Evolutionary conservation across 2,113 vertebrate genomes (phyloP), one percentile per base, ranked within the genome.

Genomic region (Hemiscyllium ocellatum): DNA sequence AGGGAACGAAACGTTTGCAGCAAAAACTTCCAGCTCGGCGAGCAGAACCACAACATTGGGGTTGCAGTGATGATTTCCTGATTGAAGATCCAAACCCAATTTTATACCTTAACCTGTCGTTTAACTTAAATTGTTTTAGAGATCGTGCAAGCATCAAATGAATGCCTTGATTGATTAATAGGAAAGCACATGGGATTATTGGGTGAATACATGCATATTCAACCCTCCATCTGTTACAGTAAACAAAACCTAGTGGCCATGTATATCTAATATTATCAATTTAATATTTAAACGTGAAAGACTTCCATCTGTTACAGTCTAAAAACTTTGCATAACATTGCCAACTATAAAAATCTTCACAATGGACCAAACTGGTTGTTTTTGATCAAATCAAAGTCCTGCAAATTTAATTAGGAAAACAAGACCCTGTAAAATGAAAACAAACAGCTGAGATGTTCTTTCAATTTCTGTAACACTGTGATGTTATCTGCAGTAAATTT

Each of bases 341-440:
- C 89, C 65, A 66, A n/a, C n/a, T 91, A 0, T 66, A 65, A 66
- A 37, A 91, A 91, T 91, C 89, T 91, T 91, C 33, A 91, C 89
- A 91, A 66, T 66, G 56, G 61, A 91, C n/a, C 61, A 17, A 66
- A 66, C 33, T 91, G n/a, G 89, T 66, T 91, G 33, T 37, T 66
- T 91, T n/a, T 15, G 66, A 65, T 91, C 29, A 91, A 91, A 90
- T 61, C 37, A 90, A 65, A 90, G 52, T 33, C 65, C 52, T 61
- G 52, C 29, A 15, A 52, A 89, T 24, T 89, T 29, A 29, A 50
- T 89, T 26, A 13, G 19, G 50, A 50, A 56, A 89, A 89, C 50
- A 29, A 89, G 8, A 12, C 22, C 83, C 86, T 87, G 47, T 52
- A 87, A 87, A 52, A 52, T 50, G 26, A 87, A 87, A 86, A 86